phyloP scores from a whole-genome alignment of 2,113 vertebrate species.

The Phycodurus eques region DNA sequence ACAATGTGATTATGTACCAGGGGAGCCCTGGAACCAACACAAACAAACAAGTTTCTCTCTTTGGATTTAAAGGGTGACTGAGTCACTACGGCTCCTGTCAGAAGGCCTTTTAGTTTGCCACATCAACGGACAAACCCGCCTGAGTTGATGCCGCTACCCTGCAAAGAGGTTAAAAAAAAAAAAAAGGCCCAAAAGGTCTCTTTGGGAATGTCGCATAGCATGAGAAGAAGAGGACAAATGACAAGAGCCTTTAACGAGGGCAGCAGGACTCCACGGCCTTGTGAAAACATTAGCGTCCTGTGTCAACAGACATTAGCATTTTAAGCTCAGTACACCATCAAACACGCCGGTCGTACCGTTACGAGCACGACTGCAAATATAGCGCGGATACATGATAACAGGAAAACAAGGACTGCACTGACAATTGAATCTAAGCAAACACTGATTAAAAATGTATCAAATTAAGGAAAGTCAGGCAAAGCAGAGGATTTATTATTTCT shows the following conservation, averaged over 20 bases:
- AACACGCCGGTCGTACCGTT: not conserved
- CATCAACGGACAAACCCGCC: constrained; percentile 44
- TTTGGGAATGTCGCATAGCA: constrained; percentile 15
- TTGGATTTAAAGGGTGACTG: constrained; percentile 27
- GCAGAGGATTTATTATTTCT: not conserved
- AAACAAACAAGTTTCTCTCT: not conserved
- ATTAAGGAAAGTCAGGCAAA: not conserved
- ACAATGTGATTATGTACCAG: too few species aligned
- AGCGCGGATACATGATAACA: not conserved
- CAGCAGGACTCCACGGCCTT: constrained; percentile 7
- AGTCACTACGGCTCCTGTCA: constrained; percentile 58
- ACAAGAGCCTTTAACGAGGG: constrained; percentile 39
- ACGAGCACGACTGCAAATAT: not conserved
- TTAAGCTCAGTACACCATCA: constrained; percentile 11
- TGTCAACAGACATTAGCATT: constrained; percentile 28
- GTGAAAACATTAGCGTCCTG: constrained; percentile 20
- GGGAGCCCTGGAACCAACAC: not conserved
- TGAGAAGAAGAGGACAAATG: constrained; percentile 17
- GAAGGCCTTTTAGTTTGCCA: constrained; percentile 46
- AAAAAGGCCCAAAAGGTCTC: constrained; percentile 32
- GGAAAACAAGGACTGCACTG: not conserved
- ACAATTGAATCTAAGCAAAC: not conserved
- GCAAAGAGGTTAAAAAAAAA: constrained; percentile 42
- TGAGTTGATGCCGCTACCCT: constrained; percentile 46
- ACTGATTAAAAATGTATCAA: not conserved